phyloP scores from a whole-genome alignment of 2,797 vertebrate genomes.

The Falco novaeseelandiae region DNA sequence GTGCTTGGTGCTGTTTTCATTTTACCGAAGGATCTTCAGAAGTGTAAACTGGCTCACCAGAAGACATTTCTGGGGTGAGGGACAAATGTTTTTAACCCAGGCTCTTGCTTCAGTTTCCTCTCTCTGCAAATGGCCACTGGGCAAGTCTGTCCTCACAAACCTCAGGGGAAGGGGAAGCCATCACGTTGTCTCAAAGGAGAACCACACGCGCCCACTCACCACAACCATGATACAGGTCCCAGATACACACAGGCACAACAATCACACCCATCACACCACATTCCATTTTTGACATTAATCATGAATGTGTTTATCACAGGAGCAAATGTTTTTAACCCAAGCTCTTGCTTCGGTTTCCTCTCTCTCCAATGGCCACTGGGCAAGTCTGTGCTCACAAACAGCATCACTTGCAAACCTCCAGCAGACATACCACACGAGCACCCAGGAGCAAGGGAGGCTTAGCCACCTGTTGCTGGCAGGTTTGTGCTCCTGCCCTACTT shows the following conservation, averaged over 20 bases:
- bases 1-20: not conserved
- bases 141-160: not conserved
- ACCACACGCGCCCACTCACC: too few species aligned
- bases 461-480: not conserved
- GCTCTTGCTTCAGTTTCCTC: not conserved
- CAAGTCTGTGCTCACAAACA: not conserved
- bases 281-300: too few species aligned
- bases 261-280: too few species aligned
- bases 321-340: not conserved
- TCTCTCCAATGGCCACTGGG: not conserved
- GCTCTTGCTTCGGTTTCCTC: not conserved
- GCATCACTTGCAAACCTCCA: not conserved
- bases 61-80: not conserved
- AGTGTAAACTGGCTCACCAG: not conserved
- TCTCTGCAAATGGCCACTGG: not conserved
- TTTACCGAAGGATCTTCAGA: not conserved
- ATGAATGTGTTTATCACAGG: too few species aligned
- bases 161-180: too few species aligned
- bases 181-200: too few species aligned
- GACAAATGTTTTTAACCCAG: not conserved
- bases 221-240: too few species aligned
- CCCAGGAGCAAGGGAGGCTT: not conserved
- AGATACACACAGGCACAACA: too few species aligned
- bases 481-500: not conserved
- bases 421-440: fast-evolving